Percentiles rank a stretch among this genome's conserved stretches.
Evolutionary conservation across 2,888 invertebrate genomes (phyloP).

Genomic region (Dicyrtoma fusca): DNA sequence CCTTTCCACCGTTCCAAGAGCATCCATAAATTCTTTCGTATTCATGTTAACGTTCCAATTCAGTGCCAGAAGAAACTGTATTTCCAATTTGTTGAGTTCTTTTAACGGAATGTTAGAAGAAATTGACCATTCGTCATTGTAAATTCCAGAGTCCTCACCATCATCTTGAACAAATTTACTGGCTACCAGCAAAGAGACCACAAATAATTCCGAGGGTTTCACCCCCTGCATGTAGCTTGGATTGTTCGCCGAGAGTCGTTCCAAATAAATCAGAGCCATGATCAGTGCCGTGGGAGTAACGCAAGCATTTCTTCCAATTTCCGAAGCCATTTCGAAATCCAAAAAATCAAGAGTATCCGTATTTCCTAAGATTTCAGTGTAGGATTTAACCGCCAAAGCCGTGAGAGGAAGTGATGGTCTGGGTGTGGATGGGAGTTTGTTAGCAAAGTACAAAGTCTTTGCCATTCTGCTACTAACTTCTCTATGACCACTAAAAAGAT

Average conservation of each 20-base stretch:
- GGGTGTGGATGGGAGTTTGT: constrained; percentile 70
- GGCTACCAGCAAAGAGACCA: constrained; percentile 95
- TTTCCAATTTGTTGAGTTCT: constrained; percentile 80
- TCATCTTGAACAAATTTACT: constrained; percentile 94
- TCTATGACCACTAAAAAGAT: constrained; percentile 68
- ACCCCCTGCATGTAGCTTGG: constrained; percentile 80
- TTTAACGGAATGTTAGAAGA: constrained; percentile 75
- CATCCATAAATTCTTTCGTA: constrained; percentile 74
- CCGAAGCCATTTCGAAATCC: constrained; percentile 75
- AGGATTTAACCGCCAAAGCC: constrained; percentile 82
- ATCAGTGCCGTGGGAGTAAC: constrained; percentile 91
- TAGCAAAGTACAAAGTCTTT: constrained; percentile 86
- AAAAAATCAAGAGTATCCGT: constrained; percentile 72
- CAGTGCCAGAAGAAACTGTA: constrained; percentile 87
- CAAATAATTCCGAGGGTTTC: constrained; percentile 88
- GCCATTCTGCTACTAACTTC: constrained; percentile 80
- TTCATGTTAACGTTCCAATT: constrained; percentile 86
- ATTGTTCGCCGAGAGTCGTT: constrained; percentile 75
- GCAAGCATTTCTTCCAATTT: constrained; percentile 76
- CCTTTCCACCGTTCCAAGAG: constrained; percentile 71
- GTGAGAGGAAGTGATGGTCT: constrained; percentile 77
- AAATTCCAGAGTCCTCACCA: constrained; percentile 88
- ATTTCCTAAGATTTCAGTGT: constrained; percentile 74
- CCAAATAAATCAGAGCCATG: constrained; percentile 89
- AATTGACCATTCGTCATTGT: constrained; percentile 90